phyloP scores from a whole-genome alignment of 1,140 invertebrate genomes.

The Drosophila subpulchrella region DNA sequence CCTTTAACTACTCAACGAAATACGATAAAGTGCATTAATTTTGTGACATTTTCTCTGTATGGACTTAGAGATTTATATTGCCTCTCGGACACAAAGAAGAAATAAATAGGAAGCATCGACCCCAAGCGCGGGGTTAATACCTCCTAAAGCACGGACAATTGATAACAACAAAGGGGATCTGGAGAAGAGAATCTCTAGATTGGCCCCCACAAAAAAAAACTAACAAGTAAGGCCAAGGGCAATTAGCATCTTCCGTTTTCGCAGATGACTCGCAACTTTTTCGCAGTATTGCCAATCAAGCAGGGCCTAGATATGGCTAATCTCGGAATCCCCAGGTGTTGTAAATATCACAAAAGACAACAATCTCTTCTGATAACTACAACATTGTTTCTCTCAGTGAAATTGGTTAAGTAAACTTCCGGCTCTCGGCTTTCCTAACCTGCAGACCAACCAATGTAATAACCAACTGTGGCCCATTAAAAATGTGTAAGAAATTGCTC shows the following conservation, averaged over 20 bases:
- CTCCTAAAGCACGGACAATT: neutral
- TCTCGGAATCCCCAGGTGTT: slow-evolving; percentile 2
- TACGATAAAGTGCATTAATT: neutral
- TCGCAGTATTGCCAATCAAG: slow-evolving; percentile 3
- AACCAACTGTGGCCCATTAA: slow-evolving; percentile 26
- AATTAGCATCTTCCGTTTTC: slow-evolving; percentile 55
- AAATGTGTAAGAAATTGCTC: slow-evolving; percentile 27
- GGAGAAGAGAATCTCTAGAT: slow-evolving; percentile 1
- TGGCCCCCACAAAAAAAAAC: slow-evolving; percentile 1
- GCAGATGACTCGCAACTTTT: slow-evolving; percentile 18
- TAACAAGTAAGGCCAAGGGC: slow-evolving; percentile 39
- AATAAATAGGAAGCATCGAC: slow-evolving; percentile 13
- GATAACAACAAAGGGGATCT: slow-evolving; percentile 9
- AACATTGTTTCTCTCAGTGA: slow-evolving; percentile 18
- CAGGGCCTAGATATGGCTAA: slow-evolving; percentile 3
- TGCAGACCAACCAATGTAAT: slow-evolving; percentile 24
- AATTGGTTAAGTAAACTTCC: slow-evolving; percentile 27
- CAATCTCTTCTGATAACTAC: neutral
- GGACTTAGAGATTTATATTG: neutral
- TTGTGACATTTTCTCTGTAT: neutral
- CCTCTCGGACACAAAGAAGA: neutral
- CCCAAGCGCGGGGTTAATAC: slow-evolving; percentile 20
- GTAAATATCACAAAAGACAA: neutral
- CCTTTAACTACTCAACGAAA: too few species aligned
- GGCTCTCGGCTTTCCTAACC: slow-evolving; percentile 26